These are phyloP conservation scores for Lysandra coridon DNA, from an alignment of 2,888 invertebrate species.

Conservation along the genomic window DNA sequence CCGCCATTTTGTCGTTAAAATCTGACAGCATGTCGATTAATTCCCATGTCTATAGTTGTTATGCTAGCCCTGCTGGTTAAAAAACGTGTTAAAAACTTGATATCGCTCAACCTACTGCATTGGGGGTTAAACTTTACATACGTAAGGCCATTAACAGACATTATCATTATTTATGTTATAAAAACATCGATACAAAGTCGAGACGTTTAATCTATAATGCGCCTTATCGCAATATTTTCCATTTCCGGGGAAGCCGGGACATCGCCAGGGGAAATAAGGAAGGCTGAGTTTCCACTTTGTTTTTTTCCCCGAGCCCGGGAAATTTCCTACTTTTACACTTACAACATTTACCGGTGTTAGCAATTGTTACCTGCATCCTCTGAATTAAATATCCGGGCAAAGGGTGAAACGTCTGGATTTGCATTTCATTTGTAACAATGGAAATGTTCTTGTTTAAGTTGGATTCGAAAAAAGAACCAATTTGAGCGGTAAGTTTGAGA, in stretches of 20 bases:
- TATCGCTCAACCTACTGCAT: not conserved
- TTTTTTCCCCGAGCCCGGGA: constrained; percentile 54
- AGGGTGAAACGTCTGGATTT: constrained; percentile 77
- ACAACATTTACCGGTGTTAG: constrained; percentile 73
- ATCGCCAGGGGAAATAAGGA: constrained; percentile 79
- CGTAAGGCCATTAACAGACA: constrained; percentile 19
- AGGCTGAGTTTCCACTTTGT: constrained; percentile 78
- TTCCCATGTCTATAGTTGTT: no score
- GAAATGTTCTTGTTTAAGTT: constrained; percentile 58
- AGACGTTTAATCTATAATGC: constrained; percentile 79
- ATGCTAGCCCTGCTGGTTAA: not conserved
- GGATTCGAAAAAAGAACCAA: constrained; percentile 48
- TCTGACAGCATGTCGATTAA: no score
- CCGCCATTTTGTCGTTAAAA: no score
- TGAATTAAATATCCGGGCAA: constrained; percentile 78
- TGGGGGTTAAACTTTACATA: constrained; percentile 6
- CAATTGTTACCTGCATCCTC: constrained; percentile 71
- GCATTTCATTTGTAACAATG: constrained; percentile 73
- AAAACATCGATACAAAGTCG: constrained; percentile 46
- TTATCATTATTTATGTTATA: constrained; percentile 23
- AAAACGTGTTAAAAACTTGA: not conserved
- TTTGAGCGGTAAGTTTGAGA: constrained; percentile 34
- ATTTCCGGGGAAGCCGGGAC: constrained; percentile 69
- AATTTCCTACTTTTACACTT: constrained; percentile 79
- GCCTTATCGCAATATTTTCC: constrained; percentile 81